phyloP scores from a whole-genome alignment of 2,888 invertebrate genomes.

The Cyaniris semiargus region DNA sequence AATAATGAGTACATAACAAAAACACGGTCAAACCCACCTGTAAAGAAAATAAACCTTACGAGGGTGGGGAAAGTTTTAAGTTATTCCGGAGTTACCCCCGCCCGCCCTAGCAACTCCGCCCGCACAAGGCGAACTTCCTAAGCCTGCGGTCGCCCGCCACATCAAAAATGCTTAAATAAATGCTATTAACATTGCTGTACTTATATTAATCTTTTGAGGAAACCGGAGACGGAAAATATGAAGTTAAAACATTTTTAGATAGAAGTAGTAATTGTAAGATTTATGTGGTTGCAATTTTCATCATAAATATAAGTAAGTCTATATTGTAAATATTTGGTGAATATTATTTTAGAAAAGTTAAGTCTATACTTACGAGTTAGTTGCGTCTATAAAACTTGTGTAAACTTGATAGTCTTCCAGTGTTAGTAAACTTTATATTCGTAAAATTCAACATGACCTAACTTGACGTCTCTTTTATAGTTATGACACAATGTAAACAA shows the following conservation, averaged over 20 bases:
- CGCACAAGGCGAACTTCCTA: constrained; percentile 42
- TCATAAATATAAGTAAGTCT: too few species aligned
- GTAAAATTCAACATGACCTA: too few species aligned
- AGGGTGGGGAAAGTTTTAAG: constrained; percentile 49
- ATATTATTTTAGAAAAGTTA: too few species aligned
- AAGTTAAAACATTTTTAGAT: not conserved
- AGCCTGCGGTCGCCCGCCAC: constrained; percentile 45
- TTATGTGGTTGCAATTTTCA: too few species aligned
- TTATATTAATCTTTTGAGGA: constrained; percentile 20
- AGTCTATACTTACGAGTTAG: too few species aligned
- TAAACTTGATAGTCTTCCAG: too few species aligned
- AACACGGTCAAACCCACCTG: constrained; percentile 30
- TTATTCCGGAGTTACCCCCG: constrained; percentile 48
- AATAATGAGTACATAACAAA: not conserved
- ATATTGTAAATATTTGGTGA: too few species aligned
- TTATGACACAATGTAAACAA: too few species aligned
- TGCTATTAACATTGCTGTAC: constrained; percentile 25
- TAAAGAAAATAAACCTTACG: constrained; percentile 41
- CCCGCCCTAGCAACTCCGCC: constrained; percentile 28
- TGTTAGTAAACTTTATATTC: too few species aligned
- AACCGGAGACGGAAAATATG: not conserved
- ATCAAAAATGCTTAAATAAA: constrained; percentile 46
- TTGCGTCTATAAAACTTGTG: too few species aligned
- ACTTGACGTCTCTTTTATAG: too few species aligned
- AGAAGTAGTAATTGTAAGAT: constrained; percentile 9